phyloP scores from a whole-genome alignment of 2,888 invertebrate genomes.

The Theristus sp. region DNA sequence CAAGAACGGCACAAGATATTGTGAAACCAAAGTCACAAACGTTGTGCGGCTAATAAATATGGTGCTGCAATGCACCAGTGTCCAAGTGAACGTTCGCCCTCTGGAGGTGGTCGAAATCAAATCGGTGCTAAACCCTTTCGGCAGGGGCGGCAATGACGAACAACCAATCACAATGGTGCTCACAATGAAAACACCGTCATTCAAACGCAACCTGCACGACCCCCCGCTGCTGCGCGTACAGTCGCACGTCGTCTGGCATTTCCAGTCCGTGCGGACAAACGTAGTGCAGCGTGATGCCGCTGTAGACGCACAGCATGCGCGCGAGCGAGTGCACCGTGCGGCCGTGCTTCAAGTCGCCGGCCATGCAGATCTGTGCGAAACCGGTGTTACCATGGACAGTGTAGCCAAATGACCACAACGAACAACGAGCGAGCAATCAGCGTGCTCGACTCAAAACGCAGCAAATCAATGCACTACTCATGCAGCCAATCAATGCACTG shows the following conservation, averaged over 20 bases:
- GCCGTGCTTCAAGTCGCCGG: conserved; percentile 91
- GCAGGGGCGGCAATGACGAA: too few species aligned
- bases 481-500: too few species aligned
- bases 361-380: conserved; percentile 58
- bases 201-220: conserved; percentile 15
- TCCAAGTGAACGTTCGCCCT: too few species aligned
- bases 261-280: conserved; percentile 61
- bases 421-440: neutral
- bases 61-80: too few species aligned
- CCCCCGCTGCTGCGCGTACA: conserved; percentile 45
- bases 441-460: neutral
- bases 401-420: neutral
- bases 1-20: too few species aligned
- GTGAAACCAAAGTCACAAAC: too few species aligned
- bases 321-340: conserved; percentile 94
- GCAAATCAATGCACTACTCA: too few species aligned
- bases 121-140: too few species aligned
- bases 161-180: too few species aligned
- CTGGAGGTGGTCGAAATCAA: too few species aligned
- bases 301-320: conserved; percentile 73
- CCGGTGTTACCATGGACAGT: neutral
- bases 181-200: too few species aligned
- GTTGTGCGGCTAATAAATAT: too few species aligned
- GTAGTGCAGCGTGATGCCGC: conserved; percentile 60
- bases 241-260: conserved; percentile 71